phyloP scores from a whole-genome alignment of 2,797 vertebrate species.

The Tragelaphus oryx region DNA sequence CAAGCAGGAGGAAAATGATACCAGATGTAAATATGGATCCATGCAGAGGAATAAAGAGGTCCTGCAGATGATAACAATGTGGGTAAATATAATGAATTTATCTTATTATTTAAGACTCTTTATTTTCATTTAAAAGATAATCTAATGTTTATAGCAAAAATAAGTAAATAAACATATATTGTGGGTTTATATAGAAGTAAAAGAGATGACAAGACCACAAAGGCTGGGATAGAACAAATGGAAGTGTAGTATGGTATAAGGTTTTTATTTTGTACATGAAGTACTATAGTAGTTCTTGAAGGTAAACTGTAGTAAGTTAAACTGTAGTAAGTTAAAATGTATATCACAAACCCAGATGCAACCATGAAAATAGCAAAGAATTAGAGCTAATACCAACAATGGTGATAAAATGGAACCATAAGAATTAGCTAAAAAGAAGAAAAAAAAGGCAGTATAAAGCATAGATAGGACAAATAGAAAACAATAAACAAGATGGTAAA shows the following conservation, averaged over 20 bases:
- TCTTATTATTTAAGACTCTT: not conserved
- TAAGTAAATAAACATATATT: not conserved
- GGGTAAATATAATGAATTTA: not conserved
- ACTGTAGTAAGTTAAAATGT: not conserved
- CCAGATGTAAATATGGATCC: not conserved
- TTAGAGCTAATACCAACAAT: not conserved
- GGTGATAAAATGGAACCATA: not conserved
- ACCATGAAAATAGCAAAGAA: not conserved
- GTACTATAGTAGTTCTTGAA: not conserved
- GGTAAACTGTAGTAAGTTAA: not conserved
- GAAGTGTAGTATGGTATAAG: not conserved
- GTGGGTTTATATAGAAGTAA: not conserved
- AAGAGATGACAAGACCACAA: not conserved
- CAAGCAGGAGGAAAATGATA: not conserved
- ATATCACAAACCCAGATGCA: not conserved
- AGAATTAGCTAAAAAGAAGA: not conserved
- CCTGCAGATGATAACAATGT: not conserved
- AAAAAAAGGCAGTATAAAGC: not conserved
- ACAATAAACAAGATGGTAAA: not conserved
- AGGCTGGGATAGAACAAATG: not conserved
- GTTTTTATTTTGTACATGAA: not conserved
- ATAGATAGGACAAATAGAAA: not conserved
- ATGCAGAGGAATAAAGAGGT: not conserved
- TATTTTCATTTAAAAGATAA: not conserved
- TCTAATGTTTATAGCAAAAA: not conserved